phyloP scores from a whole-genome alignment of 2,888 invertebrate species.

The Tholera decimalis region DNA sequence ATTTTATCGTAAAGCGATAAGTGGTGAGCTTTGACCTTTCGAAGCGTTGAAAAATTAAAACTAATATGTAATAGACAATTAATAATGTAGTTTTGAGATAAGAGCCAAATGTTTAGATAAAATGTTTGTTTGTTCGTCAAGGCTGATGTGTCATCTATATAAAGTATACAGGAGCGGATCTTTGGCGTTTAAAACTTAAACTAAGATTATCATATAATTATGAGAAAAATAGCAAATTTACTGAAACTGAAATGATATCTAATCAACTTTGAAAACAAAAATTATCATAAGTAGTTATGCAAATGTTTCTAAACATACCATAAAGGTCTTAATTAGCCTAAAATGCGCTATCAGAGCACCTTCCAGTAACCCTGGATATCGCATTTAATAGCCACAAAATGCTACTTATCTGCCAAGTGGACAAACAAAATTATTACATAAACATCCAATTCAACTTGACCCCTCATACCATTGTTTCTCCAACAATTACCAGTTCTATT shows the following conservation, averaged over 20 bases:
- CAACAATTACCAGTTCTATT: slow-evolving; percentile 31
- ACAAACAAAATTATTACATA: slow-evolving; percentile 62
- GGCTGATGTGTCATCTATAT: neutral
- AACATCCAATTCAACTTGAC: slow-evolving; percentile 44
- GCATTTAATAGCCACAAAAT: slow-evolving; percentile 65
- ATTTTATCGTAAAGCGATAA: neutral
- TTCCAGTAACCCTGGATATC: slow-evolving; percentile 50
- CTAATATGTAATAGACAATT: neutral
- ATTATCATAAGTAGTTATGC: neutral
- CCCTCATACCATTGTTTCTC: slow-evolving; percentile 37
- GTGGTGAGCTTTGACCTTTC: neutral
- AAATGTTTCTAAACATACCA: neutral
- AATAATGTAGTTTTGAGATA: neutral
- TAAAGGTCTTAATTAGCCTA: slow-evolving; percentile 49
- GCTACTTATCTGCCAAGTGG: slow-evolving; percentile 61
- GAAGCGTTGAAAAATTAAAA: neutral
- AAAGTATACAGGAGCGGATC: too few species aligned
- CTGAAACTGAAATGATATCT: neutral
- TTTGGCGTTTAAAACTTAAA: too few species aligned
- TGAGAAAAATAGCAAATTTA: neutral
- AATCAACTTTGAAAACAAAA: slow-evolving; percentile 1
- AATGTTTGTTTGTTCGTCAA: neutral
- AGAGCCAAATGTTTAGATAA: neutral
- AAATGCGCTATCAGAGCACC: slow-evolving; percentile 58
- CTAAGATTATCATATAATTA: neutral